phyloP scores from a whole-genome alignment of 2,888 invertebrate species.

The Drosophila anceps region DNA sequence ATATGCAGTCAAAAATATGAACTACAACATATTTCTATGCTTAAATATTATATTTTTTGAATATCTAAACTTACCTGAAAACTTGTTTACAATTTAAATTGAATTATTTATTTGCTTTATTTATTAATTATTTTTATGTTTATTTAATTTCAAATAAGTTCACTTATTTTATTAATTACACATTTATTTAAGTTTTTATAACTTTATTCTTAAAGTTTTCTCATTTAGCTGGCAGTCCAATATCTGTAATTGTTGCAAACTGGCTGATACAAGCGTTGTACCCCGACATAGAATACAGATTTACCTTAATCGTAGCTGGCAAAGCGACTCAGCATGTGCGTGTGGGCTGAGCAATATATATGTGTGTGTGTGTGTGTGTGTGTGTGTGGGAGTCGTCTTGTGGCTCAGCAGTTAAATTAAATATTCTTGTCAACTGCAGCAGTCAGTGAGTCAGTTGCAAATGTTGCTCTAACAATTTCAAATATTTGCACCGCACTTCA shows the following conservation, averaged over 20 bases:
- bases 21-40: too few species aligned
- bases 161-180: background rate
- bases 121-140: too few species aligned
- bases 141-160: background rate
- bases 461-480: slow-evolving; percentile 72
- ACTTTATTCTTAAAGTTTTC: too few species aligned
- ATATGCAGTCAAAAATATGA: too few species aligned
- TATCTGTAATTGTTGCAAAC: background rate
- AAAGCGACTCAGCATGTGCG: slow-evolving; percentile 20
- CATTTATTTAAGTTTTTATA: too few species aligned
- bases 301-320: slow-evolving; percentile 9
- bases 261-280: background rate
- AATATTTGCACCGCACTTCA: slow-evolving; percentile 79
- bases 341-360: too few species aligned
- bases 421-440: slow-evolving; percentile 77
- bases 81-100: too few species aligned
- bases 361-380: slow-evolving; percentile 2
- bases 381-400: slow-evolving; percentile 13
- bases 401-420: slow-evolving; percentile 63
- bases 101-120: too few species aligned
- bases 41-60: too few species aligned
- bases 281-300: background rate
- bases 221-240: background rate
- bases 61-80: too few species aligned
- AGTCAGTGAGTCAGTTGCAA: slow-evolving; percentile 68